Evolutionary conservation across 2,888 invertebrate species (phyloP), one percentile per base, ranked within the genome.

Genomic region (Slavum lentiscoides): DNA sequence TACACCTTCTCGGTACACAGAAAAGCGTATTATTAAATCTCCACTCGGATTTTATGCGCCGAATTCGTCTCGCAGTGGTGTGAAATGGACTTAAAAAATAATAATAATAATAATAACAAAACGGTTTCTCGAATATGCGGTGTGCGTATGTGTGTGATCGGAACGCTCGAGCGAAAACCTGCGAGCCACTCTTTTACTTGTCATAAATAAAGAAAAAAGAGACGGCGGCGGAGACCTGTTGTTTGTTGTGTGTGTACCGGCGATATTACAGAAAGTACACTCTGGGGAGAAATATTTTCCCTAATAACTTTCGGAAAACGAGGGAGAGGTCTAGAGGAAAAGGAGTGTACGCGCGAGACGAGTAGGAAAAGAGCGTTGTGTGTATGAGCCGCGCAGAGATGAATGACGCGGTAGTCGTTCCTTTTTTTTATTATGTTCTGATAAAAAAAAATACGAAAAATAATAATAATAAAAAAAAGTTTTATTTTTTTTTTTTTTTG

Each of bases 391-490:
- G 21, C 66, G 21, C 66, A 53, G 49, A 59, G 59, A 76, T 76
- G 75, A 76, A 76, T 76, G 67, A 76, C 55, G 75, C 68, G 59
- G 75, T n/a, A 7, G 43, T 76, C 67, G 75, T n/a, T 67, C 59
- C 49, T 49, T 76, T 76, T 49, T 76, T 76, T 76, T 76, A 68
- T 76, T 76, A 76, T 68, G 75, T 68, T 68, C 59, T 76, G 67
- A 76, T 68, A 76, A 68, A 68, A 76, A 72, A 53, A 70, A 37
- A 30, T 30, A 30, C 30, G 30, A 30, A 30, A 30, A 30, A 30
- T 30, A 30, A 30, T 30, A 30, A 66, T 75, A 75, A 75, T 76
- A 76, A 68, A 59, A 76, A 74, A 76, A 68, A 76, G 75, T 75
- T 75, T 68, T 72, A 59, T 75, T 75, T 9, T 2, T 75, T 64